Percentiles rank a stretch among this genome's conserved stretches.
These are phyloP conservation scores for Scomber scombrus DNA, from an alignment of 2,113 vertebrate species.

Conservation along the genomic window DNA sequence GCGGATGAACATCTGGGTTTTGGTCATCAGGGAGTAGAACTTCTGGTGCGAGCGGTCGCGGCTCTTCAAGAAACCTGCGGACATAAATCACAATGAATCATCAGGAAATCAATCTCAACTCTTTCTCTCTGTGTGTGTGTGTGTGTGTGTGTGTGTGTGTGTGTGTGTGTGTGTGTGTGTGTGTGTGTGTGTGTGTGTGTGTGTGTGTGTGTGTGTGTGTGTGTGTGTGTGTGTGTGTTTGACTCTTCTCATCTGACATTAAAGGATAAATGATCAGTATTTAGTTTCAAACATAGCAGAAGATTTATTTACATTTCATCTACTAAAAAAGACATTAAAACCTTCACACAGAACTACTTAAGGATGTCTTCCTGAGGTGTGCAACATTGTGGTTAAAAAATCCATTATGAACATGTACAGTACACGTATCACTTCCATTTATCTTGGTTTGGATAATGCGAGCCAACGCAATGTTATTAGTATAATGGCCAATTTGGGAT, in stretches of 20 bases:
- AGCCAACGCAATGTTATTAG: constrained; percentile 46
- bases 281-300: not conserved
- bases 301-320: constrained; percentile 4
- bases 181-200: no score
- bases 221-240: no score
- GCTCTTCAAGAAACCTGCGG: constrained; percentile 94
- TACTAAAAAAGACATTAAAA: not conserved
- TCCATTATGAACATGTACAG: constrained; percentile 12
- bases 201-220: no score
- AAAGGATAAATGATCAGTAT: not conserved
- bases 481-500: constrained; percentile 51
- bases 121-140: no score
- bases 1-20: constrained; percentile 99
- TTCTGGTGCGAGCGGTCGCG: constrained; percentile 98
- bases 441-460: constrained; percentile 46
- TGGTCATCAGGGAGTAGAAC: constrained; percentile 97
- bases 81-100: not conserved
- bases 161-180: no score
- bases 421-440: constrained; percentile 20
- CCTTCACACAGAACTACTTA: not conserved
- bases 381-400: constrained; percentile 22
- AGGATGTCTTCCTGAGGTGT: not conserved
- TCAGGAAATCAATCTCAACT: no score
- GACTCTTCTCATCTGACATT: not conserved
- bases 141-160: no score